These are phyloP conservation scores for Epinotia bilunana DNA, from an alignment of 2,888 invertebrate genomes.

Conservation along the genomic window DNA sequence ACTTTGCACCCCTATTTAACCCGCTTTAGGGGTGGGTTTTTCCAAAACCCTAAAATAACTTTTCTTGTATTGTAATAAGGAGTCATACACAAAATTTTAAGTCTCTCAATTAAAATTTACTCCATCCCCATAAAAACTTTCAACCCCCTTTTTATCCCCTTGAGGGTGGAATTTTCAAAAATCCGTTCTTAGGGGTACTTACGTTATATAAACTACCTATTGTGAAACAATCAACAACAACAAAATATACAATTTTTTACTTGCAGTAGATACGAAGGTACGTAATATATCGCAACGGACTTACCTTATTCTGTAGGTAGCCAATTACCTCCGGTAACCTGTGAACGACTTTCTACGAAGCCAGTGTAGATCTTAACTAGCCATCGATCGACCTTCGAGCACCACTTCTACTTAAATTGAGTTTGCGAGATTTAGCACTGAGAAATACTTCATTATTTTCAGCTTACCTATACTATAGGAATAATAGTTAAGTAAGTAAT, in stretches of 20 bases:
- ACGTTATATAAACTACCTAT: too few species aligned
- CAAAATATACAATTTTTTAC: not conserved
- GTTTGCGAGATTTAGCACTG: constrained; percentile 33
- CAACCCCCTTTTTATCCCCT: too few species aligned
- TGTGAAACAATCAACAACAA: not conserved
- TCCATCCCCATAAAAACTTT: too few species aligned
- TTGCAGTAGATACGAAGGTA: not conserved
- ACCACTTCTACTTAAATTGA: constrained; percentile 21
- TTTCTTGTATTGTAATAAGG: too few species aligned
- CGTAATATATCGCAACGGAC: not conserved
- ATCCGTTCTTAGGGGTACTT: too few species aligned
- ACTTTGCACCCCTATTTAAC: too few species aligned
- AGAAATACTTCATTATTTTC: constrained; percentile 29
- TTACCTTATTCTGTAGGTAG: constrained; percentile 27
- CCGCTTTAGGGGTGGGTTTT: too few species aligned
- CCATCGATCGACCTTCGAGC: constrained; percentile 46
- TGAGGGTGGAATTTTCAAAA: too few species aligned
- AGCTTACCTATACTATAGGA: constrained; percentile 1
- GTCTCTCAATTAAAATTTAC: too few species aligned
- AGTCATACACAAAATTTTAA: too few species aligned
- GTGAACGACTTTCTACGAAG: constrained; percentile 48
- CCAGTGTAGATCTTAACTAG: constrained; percentile 43
- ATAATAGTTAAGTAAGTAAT: not conserved
- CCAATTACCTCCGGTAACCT: constrained; percentile 51
- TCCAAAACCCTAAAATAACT: too few species aligned